Evolutionary conservation across 2,797 vertebrate genomes (phyloP), one percentile per base, ranked within the genome.

Genomic region (Furcifer pardalis): DNA sequence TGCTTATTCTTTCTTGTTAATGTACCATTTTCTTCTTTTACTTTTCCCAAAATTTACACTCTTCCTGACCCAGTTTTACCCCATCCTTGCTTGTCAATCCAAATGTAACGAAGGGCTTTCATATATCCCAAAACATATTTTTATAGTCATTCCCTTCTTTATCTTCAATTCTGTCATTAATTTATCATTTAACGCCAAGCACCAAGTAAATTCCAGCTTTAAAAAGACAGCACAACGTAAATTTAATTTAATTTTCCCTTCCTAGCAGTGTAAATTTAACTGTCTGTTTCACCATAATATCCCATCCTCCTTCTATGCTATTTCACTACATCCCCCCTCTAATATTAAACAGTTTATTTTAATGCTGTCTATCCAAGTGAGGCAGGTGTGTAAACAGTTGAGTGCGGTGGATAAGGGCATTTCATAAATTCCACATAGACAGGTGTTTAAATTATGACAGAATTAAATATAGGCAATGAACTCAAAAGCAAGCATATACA

Each of bases 371-470:
- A 92, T 94, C 91, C 84, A 84, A 92, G 88, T 88, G 90, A 91
- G 88, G 93, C 94, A 97, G 95, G 95, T 96, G 94, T 95, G 88
- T 86, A 94, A 94, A 95, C 52, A 94, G 86, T 91, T 95, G 91
- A 86, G 52, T 84, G 87, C 86, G 88, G 91, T 87, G 90, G 94
- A 88, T 71, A 94, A 87, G 87, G 82, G 91, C 93, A 96, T 95
- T 92, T 95, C 91, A 93, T 72, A 78, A 96, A 97, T 97, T 96
- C 96, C 95, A 95, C 21, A 87, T 12, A 94, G 96, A 95, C 95
- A 97, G 95, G 95, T 96, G 95, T 96, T 96, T 96, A 96, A 97
- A 95, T 93, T 94, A 95, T 52, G 93, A 83, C 77, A 85, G 91
- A 88, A 93, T 94, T 94, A 96, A 95, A 94, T 86, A 91, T 89